Conservation (phyloP, 2,113 vertebrate species). For the Todiramphus saurophagus region DNA sequence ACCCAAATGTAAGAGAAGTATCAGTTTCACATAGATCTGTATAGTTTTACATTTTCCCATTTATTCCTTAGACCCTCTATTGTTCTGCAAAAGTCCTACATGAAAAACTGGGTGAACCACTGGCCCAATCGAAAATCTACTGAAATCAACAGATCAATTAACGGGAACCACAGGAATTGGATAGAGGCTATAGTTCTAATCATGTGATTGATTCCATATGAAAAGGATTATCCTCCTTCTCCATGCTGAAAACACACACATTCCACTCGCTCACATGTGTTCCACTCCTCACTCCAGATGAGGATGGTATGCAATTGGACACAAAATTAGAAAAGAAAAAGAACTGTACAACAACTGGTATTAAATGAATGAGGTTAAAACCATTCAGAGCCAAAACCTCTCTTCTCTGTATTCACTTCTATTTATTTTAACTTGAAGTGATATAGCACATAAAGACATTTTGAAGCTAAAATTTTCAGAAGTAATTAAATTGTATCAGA, state of each 20-base stretch:
- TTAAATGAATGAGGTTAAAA: background rate
- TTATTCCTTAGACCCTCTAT: background rate
- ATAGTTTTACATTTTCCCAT: background rate
- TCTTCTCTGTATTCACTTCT: background rate
- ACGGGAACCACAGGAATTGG: conserved; percentile 4
- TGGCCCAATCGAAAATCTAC: background rate
- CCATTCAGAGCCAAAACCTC: background rate
- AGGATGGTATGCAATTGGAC: background rate
- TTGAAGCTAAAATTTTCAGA: background rate
- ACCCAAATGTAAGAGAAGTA: background rate
- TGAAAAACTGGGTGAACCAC: background rate
- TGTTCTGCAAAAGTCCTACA: background rate
- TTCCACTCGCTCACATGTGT: background rate
- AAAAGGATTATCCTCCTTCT: conserved; percentile 10
- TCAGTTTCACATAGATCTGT: background rate
- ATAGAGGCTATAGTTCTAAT: background rate
- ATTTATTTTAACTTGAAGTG: background rate
- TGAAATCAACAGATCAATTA: background rate
- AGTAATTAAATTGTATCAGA: background rate
- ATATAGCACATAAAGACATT: background rate
- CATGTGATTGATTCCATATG: background rate
- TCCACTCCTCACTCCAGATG: background rate
- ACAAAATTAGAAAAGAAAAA: background rate
- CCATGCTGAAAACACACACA: background rate
- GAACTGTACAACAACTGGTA: background rate